phyloP scores from a whole-genome alignment of 2,113 vertebrate species.

The Anas platyrhynchos region DNA sequence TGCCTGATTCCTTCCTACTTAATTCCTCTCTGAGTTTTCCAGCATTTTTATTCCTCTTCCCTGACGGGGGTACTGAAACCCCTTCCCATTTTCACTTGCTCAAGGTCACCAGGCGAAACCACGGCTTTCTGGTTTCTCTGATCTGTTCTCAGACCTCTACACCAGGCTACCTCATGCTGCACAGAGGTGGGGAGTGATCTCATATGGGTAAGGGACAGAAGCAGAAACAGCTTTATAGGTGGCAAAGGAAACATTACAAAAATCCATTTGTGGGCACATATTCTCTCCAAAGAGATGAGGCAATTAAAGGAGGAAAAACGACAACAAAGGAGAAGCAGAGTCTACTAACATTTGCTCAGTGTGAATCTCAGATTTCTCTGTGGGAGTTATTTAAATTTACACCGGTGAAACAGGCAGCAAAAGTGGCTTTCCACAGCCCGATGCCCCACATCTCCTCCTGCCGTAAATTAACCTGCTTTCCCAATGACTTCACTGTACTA shows the following conservation, averaged over 20 bases:
- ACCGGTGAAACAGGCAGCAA: conserved; percentile 12
- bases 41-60: background rate
- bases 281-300: conserved; percentile 52
- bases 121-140: background rate
- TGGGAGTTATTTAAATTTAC: conserved; percentile 65
- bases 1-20: background rate
- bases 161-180: background rate
- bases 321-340: conserved; percentile 36
- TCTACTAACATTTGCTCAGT: conserved; percentile 53
- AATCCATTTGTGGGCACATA: conserved; percentile 40
- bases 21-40: background rate
- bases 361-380: conserved; percentile 52
- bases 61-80: background rate
- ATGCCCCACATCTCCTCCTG: conserved; percentile 34
- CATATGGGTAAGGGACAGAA: background rate
- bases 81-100: background rate
- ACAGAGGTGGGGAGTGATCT: conserved; percentile 51
- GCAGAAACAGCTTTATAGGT: conserved; percentile 39
- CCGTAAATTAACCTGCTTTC: conserved; percentile 51
- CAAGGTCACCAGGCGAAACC: background rate
- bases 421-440: conserved; percentile 32
- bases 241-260: conserved; percentile 29
- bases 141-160: background rate
- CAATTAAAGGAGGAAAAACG: conserved; percentile 46
- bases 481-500: background rate